Evolutionary conservation across 2,113 vertebrate species (phyloP), one percentile per base, ranked within the genome.

Genomic region (Platysternon megacephalum): DNA sequence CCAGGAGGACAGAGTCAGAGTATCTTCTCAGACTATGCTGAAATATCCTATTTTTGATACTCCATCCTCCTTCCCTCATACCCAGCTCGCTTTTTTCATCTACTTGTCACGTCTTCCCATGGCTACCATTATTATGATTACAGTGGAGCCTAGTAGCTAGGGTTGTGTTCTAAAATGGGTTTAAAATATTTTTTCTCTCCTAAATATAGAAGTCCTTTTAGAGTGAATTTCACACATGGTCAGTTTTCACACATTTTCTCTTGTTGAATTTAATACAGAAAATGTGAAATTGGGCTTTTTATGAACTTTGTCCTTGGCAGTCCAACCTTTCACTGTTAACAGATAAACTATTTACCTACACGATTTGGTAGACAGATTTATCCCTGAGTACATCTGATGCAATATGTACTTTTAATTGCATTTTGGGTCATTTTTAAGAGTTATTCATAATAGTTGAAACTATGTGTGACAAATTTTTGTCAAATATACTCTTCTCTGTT

Each of bases 381-480:
- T 8, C 42, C 65, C 2, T 0, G 17, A 61, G 74, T 44, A 92
- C 80, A 28, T n/a, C 79, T 52, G 72, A 51, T 29, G 55, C 0
- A 1, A 13, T 6, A 53, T 3, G 5, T 42, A 80, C 6, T 0
- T 46, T 21, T 21, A 78, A 44, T 1, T 68, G 0, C 0, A 28
- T 5, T 81, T 22, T 52, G 80, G 52, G 7, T 44, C 29, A 68
- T 10, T 26, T 78, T 76, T 51, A 46, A 46, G 28, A 0, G 22
- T 12, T 19, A 7, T 39, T 78, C 26, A 42, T 28, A 24, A 28
- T 28, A 89, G 79, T 35, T 82, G 0, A 42, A 86, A 52, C 53
- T 2, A 6, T 6, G 2, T 6, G 55, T 8, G 19, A 19, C 10
- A 11, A 32, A 35, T 48, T 32, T 46, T 79, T 26, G 13, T 48